These are phyloP conservation scores for Apotomis betuletana DNA, from an alignment of 2,888 invertebrate genomes.

Conservation along the genomic window DNA sequence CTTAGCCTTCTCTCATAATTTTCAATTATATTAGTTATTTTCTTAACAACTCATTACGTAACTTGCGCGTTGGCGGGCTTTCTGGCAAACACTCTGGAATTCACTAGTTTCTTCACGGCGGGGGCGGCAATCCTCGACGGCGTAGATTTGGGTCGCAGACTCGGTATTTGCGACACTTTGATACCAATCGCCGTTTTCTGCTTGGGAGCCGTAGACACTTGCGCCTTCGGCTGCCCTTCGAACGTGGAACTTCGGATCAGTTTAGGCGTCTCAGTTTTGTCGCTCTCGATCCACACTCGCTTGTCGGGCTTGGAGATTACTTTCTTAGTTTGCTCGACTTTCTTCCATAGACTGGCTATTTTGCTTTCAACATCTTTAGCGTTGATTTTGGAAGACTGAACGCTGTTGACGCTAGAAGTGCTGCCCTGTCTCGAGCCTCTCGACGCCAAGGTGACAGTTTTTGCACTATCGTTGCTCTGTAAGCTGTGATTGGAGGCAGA, in stretches of 20 bases:
- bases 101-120: constrained; percentile 58
- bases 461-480: constrained; percentile 80
- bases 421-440: constrained; percentile 70
- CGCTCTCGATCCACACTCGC: constrained; percentile 84
- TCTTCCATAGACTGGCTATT: constrained; percentile 91
- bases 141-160: constrained; percentile 65
- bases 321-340: constrained; percentile 87
- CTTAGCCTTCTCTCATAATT: background rate
- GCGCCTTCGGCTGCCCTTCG: constrained; percentile 80
- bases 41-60: constrained; percentile 46
- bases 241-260: constrained; percentile 86
- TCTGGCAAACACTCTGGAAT: constrained; percentile 62
- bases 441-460: constrained; percentile 70
- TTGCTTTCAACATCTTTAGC: constrained; percentile 89
- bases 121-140: constrained; percentile 53
- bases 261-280: constrained; percentile 69
- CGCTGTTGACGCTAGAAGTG: constrained; percentile 85
- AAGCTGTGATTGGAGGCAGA: constrained; percentile 84
- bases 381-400: constrained; percentile 78
- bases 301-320: constrained; percentile 83
- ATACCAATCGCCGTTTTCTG: constrained; percentile 79
- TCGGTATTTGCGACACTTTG: constrained; percentile 75
- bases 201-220: constrained; percentile 68
- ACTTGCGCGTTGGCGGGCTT: constrained; percentile 65
- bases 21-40: background rate